Evolutionary conservation across 2,113 vertebrate genomes (phyloP), one percentile per base, ranked within the genome.

Genomic region (Meriones unguiculatus): DNA sequence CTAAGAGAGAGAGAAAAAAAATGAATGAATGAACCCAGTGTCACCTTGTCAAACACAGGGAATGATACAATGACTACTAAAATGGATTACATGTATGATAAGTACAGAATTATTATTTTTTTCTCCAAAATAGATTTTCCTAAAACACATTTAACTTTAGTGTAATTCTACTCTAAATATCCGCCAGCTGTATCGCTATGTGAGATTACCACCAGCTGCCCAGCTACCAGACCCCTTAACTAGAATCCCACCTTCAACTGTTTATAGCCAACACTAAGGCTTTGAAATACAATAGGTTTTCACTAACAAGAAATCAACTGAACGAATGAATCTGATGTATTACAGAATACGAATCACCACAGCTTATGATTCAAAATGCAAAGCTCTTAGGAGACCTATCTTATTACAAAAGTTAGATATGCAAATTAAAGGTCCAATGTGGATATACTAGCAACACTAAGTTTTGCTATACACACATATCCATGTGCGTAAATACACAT

Each of bases 221-320:
- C n/a, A 84, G 24, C 59, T 57, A 38, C 12, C 57, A 28, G 1
- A 50, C 35, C 46, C 13, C 22, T 15, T 41, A 52, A 81, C 17
- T 32, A 94, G 28, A 89, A 67, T 38, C 25, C 50, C 20, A 46
- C 7, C 52, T 89, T 82, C 52, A 76, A 35, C 7, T 32, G 0
- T 1, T 82, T 52, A 70, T 41, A 22, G 4, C 3, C n/a, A 67
- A 3, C 28, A 7, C 18, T 38, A 50, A 25, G 28, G 24, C 54
- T 67, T 9, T 13, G 32, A 14, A 30, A 70, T 87, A 85, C 1
- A 77, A 11, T 30, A 52, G 25, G 7, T 24, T 90, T 52, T 80
- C 50, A 57, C 35, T 87, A 72, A 92, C 88, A n/a, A 88, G 2
- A 22, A 95, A 75, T 75, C 50, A 90, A 94, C 78, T 18, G 12